Evolutionary conservation across 1,140 invertebrate species (phyloP), one percentile per base, ranked within the genome.

Genomic region (Drosophila kepulauana): DNA sequence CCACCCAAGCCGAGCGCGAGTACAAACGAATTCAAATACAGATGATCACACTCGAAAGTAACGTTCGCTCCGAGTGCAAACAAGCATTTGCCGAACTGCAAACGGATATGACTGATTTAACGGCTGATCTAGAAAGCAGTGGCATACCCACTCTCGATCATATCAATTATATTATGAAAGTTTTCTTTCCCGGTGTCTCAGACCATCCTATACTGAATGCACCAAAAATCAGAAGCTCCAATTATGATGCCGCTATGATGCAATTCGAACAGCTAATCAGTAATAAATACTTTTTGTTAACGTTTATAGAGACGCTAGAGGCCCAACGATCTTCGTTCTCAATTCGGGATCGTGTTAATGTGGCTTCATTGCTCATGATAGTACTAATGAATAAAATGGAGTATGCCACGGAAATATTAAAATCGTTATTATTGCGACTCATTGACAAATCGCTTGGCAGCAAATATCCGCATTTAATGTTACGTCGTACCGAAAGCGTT

Each of bases 31-130:
- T 99, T 92, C 98, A 99, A 93, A 98, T 99, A 81, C 98, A 99
- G 93, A 99, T 99, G 97, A 99, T 99, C 81, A 99, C 98, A n/a
- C 93, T 99, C 48, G 99, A 99, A 93, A 99, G 98, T 90, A 99
- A 99, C 93, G 98, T 99, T 0, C 94, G 99, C 54, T 97, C 98
- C 80, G 99, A 99, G 93, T 99, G 99, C 92, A 99, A 99, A 93
- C 97, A 99, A 94, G 99, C 99, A 2, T 99, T 99, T 95, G 98
- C 98, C 13, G 99, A 99, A 93, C 94, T 99, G 11, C 99, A 99
- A 94, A 99, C 99, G 1, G 99, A 99, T 93, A 99, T 99, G 97
- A 98, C 98, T 51, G 99, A 99, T 93, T 94, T 99, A 78, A 99
- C 98, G 35, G 98, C 97, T 41, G 98, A 99, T 94, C 94, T 99